A percentile compares a stretch with the other conserved stretches of the same genome.
phyloP scores from a whole-genome alignment of 2,888 invertebrate genomes.

The Microchrysa polita region DNA sequence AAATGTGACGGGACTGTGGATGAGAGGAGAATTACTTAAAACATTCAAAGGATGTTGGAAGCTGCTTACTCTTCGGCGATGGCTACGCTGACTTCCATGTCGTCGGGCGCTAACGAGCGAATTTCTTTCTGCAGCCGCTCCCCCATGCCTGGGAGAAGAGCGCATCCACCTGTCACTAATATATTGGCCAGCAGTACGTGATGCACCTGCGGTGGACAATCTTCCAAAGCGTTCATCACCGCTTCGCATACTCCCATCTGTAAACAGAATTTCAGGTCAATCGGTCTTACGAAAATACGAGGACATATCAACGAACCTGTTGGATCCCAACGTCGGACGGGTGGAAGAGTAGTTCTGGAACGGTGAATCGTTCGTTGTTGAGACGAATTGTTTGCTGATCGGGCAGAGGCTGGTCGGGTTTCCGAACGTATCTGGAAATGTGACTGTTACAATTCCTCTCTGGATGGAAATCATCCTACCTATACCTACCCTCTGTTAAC shows the following conservation, averaged over 20 bases:
- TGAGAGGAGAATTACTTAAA: constrained; percentile 52
- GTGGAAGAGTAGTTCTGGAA: constrained; percentile 94
- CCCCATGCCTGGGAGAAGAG: constrained; percentile 84
- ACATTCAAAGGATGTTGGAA: constrained; percentile 50
- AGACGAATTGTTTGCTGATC: constrained; percentile 84
- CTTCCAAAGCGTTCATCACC: constrained; percentile 78
- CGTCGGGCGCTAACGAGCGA: constrained; percentile 78
- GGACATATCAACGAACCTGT: constrained; percentile 57
- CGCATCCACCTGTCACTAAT: constrained; percentile 83
- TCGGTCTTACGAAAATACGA: constrained; percentile 17
- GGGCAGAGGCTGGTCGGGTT: constrained; percentile 49
- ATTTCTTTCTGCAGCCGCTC: constrained; percentile 82
- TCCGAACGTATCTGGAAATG: constrained; percentile 35
- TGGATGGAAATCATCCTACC: background rate
- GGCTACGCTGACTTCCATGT: constrained; percentile 79
- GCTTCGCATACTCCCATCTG: constrained; percentile 93
- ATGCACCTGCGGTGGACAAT: constrained; percentile 78
- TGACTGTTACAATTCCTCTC: background rate
- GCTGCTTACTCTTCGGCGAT: constrained; percentile 73
- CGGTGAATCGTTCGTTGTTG: constrained; percentile 92
- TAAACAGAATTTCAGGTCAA: constrained; percentile 6
- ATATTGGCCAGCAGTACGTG: constrained; percentile 85
- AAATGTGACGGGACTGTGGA: constrained; percentile 78
- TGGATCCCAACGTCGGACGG: constrained; percentile 94
- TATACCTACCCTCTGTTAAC: constrained; percentile 80